phyloP scores from a whole-genome alignment of 2,113 vertebrate genomes.

The Athene cunicularia region DNA sequence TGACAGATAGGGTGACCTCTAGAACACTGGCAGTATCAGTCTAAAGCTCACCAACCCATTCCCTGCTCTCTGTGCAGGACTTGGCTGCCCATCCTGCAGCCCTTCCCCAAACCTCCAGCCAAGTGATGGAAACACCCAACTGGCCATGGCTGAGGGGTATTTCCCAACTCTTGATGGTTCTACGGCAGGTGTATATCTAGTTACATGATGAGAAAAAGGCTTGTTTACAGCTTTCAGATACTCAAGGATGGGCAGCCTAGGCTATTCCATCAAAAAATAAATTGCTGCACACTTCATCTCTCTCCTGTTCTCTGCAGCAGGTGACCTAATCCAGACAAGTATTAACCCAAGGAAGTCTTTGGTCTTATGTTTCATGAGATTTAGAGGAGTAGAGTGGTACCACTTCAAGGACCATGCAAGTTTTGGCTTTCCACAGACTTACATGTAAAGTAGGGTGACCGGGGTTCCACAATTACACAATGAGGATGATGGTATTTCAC shows the following conservation, averaged over 20 bases:
- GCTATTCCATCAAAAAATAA: not conserved
- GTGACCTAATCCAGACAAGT: not conserved
- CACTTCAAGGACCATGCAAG: not conserved
- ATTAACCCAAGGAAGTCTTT: not conserved
- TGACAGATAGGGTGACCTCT: not conserved
- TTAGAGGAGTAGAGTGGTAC: not conserved
- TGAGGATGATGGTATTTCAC: not conserved
- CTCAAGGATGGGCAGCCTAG: not conserved
- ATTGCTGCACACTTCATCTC: not conserved
- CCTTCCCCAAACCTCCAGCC: not conserved
- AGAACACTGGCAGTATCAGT: not conserved
- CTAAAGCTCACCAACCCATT: not conserved
- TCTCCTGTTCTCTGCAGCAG: not conserved
- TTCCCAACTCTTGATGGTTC: not conserved
- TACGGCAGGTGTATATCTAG: not conserved
- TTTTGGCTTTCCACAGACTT: not conserved
- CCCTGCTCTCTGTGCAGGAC: not conserved
- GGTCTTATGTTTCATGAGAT: not conserved
- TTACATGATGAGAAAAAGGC: not conserved
- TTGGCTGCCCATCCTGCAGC: not conserved
- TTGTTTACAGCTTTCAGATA: not conserved
- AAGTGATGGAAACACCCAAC: not conserved
- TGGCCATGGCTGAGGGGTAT: not conserved
- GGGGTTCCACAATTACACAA: accelerated
- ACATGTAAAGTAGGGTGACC: not conserved